Evolutionary conservation across 2,888 invertebrate species (phyloP), one percentile per base, ranked within the genome.

Genomic region (Nycteola revayana): DNA sequence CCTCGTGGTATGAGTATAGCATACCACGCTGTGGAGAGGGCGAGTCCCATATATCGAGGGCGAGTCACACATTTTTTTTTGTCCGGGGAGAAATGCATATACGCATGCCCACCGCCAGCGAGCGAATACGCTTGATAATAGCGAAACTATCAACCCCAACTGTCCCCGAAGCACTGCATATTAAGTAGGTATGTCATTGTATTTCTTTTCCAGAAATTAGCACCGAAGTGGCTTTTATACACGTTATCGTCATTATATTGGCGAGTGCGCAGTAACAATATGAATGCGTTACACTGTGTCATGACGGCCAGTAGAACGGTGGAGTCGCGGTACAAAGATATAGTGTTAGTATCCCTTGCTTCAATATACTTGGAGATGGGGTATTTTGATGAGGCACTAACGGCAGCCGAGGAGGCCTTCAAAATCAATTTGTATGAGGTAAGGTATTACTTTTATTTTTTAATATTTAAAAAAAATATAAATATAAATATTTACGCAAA

Each of bases 161-260:
- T n/a, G n/a, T n/a, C n/a, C n/a, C n/a, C n/a, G n/a, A n/a, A n/a
- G n/a, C n/a, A n/a, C n/a, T n/a, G n/a, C n/a, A n/a, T n/a, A n/a
- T n/a, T n/a, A n/a, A n/a, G n/a, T n/a, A n/a, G n/a, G n/a, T 8
- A n/a, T 0, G 2, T 25, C 1, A 20, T 5, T 26, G 8, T 29
- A 5, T 23, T 20, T 6, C 20, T 3, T 33, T 36, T 25, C 14
- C 75, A 95, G 94, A 91, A 91, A 75, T 78, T 92, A 29, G 94
- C 93, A 0, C 93, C 95, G 0, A 90, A 90, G 44, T 96, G 95
- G 95, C 78, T 94, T 4, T 69, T 94, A 9, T 91, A 92, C 54
- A 93, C 93, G 7, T 67, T 95, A 23, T 93, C 95, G 0, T 94
- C 94, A 0, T 75, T 95, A 9, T 95, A 95, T 72, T 96, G 95